Evolutionary conservation across 2,797 vertebrate species (phyloP), one percentile per base, ranked within the genome.

Genomic region (Eospalax fontanierii): DNA sequence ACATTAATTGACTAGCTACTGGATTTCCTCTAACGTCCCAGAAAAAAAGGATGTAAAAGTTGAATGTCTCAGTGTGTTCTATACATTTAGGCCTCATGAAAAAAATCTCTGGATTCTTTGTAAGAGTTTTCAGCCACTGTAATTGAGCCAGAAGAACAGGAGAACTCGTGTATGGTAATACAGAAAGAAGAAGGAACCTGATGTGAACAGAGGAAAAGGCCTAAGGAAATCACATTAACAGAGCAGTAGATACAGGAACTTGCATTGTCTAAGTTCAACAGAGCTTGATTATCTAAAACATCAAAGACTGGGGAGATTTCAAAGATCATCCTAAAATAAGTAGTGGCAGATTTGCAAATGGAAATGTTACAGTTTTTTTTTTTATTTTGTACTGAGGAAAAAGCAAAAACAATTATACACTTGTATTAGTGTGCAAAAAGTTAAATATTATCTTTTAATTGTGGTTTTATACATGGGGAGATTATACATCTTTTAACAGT

Each of bases 321-420:
- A 95, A 6, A 33, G 4, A 73, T 66, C 50, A 24, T 66, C 5
- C 24, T 28, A n/a, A 82, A 66, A 73, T 93, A n/a, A n/a, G n/a
- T n/a, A n/a, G n/a, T n/a, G n/a, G n/a, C n/a, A n/a, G n/a, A n/a
- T 87, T 79, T 90, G 24, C 90, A 30, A 82, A 65, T 35, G 21
- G 4, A 4, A 88, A 66, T 79, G 61, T 4, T 35, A n/a, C 28
- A 89, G 46, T n/a, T n/a, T n/a, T n/a, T n/a, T 43, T 83, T 4
- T 92, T 87, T 88, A 78, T 88, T 96, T 93, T 91, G 0, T 1
- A 33, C 7, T 89, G 92, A 70, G 43, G 43, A 90, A 90, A 85
- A n/a, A 3, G 28, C 14, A 65, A 46, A 46, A 11, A 5, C 80
- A 70, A 78, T 63, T 35, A 28, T 70, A 61, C 90, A 89, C 50